Evolutionary conservation across 2,113 vertebrate species (phyloP), one percentile per base, ranked within the genome.

Genomic region (Ariopsis seemanni): DNA sequence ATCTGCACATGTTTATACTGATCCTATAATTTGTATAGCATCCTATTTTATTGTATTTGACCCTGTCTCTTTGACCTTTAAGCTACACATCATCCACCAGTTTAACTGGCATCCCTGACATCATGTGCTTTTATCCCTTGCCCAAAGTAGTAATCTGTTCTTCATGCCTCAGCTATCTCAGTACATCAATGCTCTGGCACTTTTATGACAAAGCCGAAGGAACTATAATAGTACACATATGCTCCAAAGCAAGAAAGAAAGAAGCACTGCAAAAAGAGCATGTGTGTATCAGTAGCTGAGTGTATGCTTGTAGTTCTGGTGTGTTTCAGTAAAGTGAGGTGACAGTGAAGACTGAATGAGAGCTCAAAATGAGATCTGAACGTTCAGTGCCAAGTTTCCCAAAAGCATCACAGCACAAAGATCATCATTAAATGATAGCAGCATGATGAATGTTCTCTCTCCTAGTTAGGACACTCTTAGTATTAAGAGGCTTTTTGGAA

Each of bases 61-160:
- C 8, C 69, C 15, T 77, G 58, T 84, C 81, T 60, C 55, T 58
- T 72, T 71, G 65, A 69, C 74, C 27, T 50, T 52, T 75, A 50
- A 86, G 50, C 57, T 58, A 87, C 30, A 62, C 79, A 72, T 60
- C 57, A 63, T 62, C 42, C 48, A 25, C 42, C 75, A 65, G 55
- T 58, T 69, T 42, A 84, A 82, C 10, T 80, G 55, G 50, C 30
- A 20, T 85, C 18, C 0, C 10, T 86, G 63, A 89, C 80, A 65
- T 80, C 67, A 88, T 86, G 50, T 52, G 58, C 87, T 88, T 89
- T 91, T 72, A 89, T 89, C 88, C 63, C 65, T 57, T 86, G 89
- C 82, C 89, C 78, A 85, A 63, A 79, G 75, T 87, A 87, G 74
- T 88, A 82, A 88, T 91, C 82, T 75, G 7, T 83, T 84, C 42